Evolutionary conservation across 2,888 invertebrate genomes (phyloP), one percentile per base, ranked within the genome.

Genomic region (Acanthopleura granulata): DNA sequence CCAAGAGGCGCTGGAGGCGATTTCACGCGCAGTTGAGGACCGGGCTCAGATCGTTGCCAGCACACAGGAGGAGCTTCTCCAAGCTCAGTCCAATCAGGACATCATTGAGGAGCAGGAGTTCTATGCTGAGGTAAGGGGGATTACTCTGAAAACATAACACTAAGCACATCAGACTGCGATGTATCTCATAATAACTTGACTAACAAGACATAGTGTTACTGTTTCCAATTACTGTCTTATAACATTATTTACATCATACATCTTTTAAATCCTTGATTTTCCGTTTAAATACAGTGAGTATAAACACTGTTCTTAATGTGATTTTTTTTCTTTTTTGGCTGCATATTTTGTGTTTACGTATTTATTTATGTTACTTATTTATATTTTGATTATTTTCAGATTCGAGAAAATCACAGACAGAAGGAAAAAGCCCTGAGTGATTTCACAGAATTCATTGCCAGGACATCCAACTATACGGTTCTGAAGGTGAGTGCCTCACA

Each of bases 391-490:
- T 22, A 57, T 57, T 57, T 78, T 62, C 79, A 89, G 89, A 89
- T 90, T 50, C 81, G 90, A 73, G 90, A 90, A 76, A 90, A 89
- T 76, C 87, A 90, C 79, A 83, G 89, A 72, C 90, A 90, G 79
- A 87, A 86, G 72, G 90, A 90, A 78, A 89, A 89, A 76, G 83
- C 86, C 18, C 74, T 89, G 69, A 82, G 81, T 69, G 86, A 88
- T 76, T 89, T 89, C 80, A 81, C 83, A 30, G 90, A 89, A 50
- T 90, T 79, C 80, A 86, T 90, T 0, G 84, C 86, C 0, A 82
- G 90, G 57, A 90, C 90, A n/a, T 90, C 90, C 11, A 89, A 89
- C 78, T 87, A 85, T 79, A 71, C 79, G 18, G 77, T 87, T 6
- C 82, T 90, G 25, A 89, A 87, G 86, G 88, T 89, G 22, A 57